Percentiles rank a stretch among this genome's conserved stretches.
phyloP scores from a whole-genome alignment of 2,113 vertebrate species.

The Clarias macrocephalus region DNA sequence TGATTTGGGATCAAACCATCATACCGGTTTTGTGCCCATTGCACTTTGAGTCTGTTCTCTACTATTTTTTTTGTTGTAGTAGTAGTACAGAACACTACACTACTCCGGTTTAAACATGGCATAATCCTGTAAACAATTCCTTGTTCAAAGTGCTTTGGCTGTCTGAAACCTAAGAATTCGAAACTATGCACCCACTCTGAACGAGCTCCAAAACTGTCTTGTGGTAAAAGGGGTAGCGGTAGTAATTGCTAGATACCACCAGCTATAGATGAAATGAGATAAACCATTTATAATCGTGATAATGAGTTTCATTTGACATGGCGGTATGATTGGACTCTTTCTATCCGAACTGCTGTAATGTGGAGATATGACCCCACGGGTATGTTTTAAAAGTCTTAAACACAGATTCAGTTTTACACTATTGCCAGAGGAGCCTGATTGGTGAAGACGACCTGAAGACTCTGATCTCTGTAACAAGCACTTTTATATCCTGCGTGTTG shows the following conservation, averaged over 20 bases:
- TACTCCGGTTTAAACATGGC: too few species aligned
- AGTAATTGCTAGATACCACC: neutral
- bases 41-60: too few species aligned
- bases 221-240: neutral
- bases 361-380: neutral
- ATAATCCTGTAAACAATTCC: neutral
- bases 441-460: neutral
- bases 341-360: too few species aligned
- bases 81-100: too few species aligned
- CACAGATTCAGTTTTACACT: neutral
- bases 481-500: neutral
- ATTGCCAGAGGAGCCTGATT: neutral
- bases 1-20: too few species aligned
- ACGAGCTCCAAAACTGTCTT: too few species aligned
- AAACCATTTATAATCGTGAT: neutral
- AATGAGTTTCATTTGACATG: neutral
- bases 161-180: too few species aligned
- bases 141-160: too few species aligned
- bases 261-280: neutral
- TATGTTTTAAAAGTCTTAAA: too few species aligned
- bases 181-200: too few species aligned
- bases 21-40: too few species aligned
- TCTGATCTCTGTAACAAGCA: neutral
- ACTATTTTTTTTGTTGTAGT: too few species aligned
- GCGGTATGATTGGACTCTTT: neutral